These are phyloP conservation scores for Drosophila histrio DNA, from an alignment of 2,888 invertebrate species.

Conservation along the genomic window DNA sequence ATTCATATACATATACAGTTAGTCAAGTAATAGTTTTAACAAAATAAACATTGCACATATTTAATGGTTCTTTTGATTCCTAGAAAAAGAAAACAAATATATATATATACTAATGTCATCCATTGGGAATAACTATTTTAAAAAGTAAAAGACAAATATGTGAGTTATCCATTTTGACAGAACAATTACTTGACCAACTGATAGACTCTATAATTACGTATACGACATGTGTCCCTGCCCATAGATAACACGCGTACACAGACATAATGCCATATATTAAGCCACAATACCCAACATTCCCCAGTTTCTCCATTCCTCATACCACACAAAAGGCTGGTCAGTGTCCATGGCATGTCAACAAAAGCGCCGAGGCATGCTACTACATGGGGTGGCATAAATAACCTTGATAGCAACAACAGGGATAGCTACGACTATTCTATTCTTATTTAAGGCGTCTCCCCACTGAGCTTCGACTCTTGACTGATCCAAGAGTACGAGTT, in stretches of 20 bases:
- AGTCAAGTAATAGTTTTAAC: not conserved
- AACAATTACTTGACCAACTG: not conserved
- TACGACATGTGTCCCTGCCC: slow-evolving; percentile 18
- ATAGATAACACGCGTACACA: slow-evolving; percentile 66
- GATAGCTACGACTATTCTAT: slow-evolving; percentile 21
- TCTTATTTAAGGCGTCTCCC: slow-evolving; percentile 47
- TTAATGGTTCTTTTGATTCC: not conserved
- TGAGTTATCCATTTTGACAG: too few relatives aligned
- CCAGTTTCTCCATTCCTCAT: not conserved
- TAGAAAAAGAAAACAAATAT: too few relatives aligned
- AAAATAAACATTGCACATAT: not conserved
- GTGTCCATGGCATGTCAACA: slow-evolving; percentile 43
- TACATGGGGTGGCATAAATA: slow-evolving; percentile 49
- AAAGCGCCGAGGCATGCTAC: slow-evolving; percentile 3
- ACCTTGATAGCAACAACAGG: slow-evolving; percentile 55
- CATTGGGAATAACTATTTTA: too few relatives aligned
- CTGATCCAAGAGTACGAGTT: slow-evolving; percentile 6
- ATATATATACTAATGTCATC: too few relatives aligned
- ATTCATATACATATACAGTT: slow-evolving; percentile 19
- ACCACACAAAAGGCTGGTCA: slow-evolving; percentile 16
- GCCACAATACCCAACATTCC: slow-evolving; percentile 1
- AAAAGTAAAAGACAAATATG: too few relatives aligned
- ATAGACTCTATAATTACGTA: slow-evolving; percentile 37
- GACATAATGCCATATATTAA: slow-evolving; percentile 59
- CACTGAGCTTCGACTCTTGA: slow-evolving; percentile 8